Evolutionary conservation across 1,140 invertebrate genomes (phyloP).

Genomic region (Ylistrum balloti): DNA sequence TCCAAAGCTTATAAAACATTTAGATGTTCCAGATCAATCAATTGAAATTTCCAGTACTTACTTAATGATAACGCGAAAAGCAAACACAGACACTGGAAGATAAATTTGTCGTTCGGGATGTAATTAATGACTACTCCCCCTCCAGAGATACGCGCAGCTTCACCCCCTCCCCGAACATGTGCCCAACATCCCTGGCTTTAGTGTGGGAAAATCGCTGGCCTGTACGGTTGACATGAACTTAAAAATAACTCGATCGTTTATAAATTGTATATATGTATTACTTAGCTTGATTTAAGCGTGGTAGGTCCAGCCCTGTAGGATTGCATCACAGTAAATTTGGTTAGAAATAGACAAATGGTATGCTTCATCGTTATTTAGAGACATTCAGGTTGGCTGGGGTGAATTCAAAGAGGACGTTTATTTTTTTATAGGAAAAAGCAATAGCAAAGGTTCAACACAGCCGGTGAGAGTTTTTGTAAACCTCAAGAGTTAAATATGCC

Average conservation of each 20-base stretch:
- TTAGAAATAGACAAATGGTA: background rate
- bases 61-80: background rate
- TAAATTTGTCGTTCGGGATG: constrained; percentile 15
- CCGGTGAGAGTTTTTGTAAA: background rate
- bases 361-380: background rate
- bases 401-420: constrained; percentile 14
- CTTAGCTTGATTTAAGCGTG: background rate
- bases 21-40: background rate
- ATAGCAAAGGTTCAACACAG: background rate
- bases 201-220: background rate
- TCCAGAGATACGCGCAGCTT: background rate
- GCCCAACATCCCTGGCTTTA: background rate
- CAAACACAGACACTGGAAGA: background rate
- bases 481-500: background rate
- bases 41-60: background rate
- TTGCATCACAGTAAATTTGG: constrained; percentile 1
- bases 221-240: background rate
- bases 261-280: constrained; percentile 3
- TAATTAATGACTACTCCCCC: constrained; percentile 2
- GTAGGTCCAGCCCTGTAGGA: background rate
- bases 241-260: background rate
- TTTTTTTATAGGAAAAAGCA: background rate
- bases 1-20: background rate
- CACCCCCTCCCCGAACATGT: constrained; percentile 15
- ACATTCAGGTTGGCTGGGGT: background rate